phyloP scores from a whole-genome alignment of 1,140 invertebrate genomes.

The Paramacrobiotus metropolitanus region DNA sequence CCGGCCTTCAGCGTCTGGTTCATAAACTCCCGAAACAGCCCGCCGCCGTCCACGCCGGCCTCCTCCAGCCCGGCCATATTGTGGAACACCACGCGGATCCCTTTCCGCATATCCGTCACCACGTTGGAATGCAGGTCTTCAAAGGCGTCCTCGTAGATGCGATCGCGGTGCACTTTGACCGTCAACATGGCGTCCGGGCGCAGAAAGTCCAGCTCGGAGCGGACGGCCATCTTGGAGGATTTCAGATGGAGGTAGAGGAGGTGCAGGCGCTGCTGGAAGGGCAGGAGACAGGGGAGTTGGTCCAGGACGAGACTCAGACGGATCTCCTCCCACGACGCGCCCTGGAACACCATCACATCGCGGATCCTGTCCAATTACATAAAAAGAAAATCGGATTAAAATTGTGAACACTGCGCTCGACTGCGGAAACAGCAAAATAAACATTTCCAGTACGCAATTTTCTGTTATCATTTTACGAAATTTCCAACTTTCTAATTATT shows the following conservation, averaged over 20 bases:
- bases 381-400: no score
- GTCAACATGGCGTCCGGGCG: conserved; percentile 39
- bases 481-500: no score
- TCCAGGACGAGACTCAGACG: conserved; percentile 60
- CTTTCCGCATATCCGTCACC: conserved; percentile 24
- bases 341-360: no score
- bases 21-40: conserved; percentile 67
- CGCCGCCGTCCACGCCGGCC: conserved; percentile 81
- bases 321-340: conserved; percentile 46
- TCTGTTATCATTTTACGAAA: no score
- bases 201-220: not conserved
- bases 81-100: conserved; percentile 25
- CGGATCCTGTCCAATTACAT: no score
- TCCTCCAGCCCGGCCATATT: conserved; percentile 72
- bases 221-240: conserved; percentile 1
- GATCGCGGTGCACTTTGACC: conserved; percentile 47
- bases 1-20: conserved; percentile 73
- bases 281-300: conserved; percentile 75
- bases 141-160: conserved; percentile 90
- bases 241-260: conserved; percentile 11
- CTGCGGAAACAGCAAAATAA: no score
- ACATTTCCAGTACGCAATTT: no score
- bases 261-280: conserved; percentile 58
- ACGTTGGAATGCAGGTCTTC: conserved; percentile 73
- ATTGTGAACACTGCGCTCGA: no score